Evolutionary conservation across 1,140 invertebrate genomes (phyloP), one percentile per base, ranked within the genome.

Genomic region (Leptonema lineaticorne): DNA sequence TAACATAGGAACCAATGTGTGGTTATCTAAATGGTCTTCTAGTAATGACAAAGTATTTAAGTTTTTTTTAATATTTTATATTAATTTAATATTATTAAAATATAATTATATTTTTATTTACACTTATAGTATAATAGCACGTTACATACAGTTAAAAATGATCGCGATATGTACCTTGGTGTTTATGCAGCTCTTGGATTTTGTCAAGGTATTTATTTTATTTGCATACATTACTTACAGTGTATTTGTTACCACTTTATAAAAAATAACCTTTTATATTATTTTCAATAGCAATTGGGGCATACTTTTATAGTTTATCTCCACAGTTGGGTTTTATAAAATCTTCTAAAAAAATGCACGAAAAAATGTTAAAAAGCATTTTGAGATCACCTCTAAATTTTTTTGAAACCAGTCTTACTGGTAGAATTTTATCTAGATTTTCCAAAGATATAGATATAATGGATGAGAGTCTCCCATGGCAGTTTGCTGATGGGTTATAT

Each of bases 1-100:
- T 78, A 90, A 90, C 76, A 92, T 98, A 67, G 91, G 91, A 68
- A 92, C 94, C 26, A 98, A 96, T 82, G 83, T 97, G 68, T 99
- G 96, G 95, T 85, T 98, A 0, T 92, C 92, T 71, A 75, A 84
- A 53, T 98, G 95, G 95, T 92, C 92, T 18, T 87, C 89, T 69
- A 89, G 90, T 71, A 77, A 83, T 71, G 75, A 74, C 46, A 78
- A 78, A 74, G 75, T 76, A 69, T 74, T 58, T 63, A 11, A 14
- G 11, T 45, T 45, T 45, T 56, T 46, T 46, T 48, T 48, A 18
- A 18, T 20, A 20, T 37, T 7, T 22, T 4, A 11, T 37, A 11
- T 4, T 22, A 9, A n/a, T 62, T 18, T 48, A 20, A 20, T 27
- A 20, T 1, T 27, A 28, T 28, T 8, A 48, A 46, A 22, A 8